phyloP scores from a whole-genome alignment of 2,113 vertebrate species.

The Nothoprocta pentlandii region DNA sequence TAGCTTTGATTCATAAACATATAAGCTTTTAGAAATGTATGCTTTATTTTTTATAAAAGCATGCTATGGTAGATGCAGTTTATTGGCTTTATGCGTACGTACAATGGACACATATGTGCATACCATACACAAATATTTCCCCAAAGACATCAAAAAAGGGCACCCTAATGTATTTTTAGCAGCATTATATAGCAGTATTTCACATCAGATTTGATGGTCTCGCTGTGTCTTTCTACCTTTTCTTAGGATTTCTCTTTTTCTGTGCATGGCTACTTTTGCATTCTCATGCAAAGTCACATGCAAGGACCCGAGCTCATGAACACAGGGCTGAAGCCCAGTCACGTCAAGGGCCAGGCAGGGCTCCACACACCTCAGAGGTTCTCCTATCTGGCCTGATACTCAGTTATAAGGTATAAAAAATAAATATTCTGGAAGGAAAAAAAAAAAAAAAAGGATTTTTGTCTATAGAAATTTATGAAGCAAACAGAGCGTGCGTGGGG shows the following conservation, averaged over 20 bases:
- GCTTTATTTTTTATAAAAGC: neutral
- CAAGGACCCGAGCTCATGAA: neutral
- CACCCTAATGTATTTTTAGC: neutral
- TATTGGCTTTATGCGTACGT: neutral
- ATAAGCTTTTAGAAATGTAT: neutral
- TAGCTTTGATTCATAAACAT: neutral
- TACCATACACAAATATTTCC: neutral
- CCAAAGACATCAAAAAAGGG: neutral
- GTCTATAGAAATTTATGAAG: slow-evolving; percentile 23
- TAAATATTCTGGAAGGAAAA: neutral
- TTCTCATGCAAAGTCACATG: neutral
- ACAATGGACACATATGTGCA: neutral
- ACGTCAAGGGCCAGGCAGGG: neutral
- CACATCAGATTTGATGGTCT: neutral
- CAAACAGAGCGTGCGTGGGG: neutral
- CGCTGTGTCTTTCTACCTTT: neutral
- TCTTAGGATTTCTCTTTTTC: neutral
- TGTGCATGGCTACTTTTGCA: neutral
- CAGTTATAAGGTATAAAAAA: slow-evolving; percentile 8
- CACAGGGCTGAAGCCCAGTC: neutral
- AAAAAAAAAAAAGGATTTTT: slow-evolving; percentile 12
- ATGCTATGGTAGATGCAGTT: neutral
- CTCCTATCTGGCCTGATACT: neutral
- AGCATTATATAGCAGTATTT: neutral
- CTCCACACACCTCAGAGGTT: neutral